Percentiles rank a stretch among this genome's conserved stretches.
Evolutionary conservation across 1,140 invertebrate genomes (phyloP).

Genomic region (Cryptotermes secundus): DNA sequence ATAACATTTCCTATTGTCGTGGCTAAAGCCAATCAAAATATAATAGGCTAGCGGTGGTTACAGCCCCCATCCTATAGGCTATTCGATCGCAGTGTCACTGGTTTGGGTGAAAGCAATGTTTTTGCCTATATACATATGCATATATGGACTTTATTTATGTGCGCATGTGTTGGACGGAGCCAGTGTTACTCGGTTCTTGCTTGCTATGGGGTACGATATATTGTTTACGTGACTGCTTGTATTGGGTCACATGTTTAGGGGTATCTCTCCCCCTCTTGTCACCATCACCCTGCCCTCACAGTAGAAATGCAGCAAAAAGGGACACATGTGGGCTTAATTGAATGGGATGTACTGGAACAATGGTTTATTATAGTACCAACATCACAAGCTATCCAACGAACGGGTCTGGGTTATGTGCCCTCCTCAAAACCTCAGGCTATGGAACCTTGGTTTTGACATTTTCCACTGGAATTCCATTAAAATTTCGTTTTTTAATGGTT

Average conservation of each 20-base stretch:
- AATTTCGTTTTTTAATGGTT: too few species aligned
- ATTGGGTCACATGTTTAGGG: not conserved
- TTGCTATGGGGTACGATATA: not conserved
- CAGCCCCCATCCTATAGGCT: not conserved
- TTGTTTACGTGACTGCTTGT: not conserved
- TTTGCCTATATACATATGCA: not conserved
- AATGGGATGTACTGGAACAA: constrained; percentile 5
- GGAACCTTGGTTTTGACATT: not conserved
- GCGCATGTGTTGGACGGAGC: not conserved
- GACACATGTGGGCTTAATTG: not conserved
- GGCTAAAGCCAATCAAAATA: not conserved
- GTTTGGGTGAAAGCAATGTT: not conserved
- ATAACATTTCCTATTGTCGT: constrained; percentile 5
- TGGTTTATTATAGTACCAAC: not conserved
- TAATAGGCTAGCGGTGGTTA: constrained; percentile 1
- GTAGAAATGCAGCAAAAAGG: not conserved
- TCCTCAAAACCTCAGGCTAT: not conserved
- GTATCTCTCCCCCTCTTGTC: not conserved
- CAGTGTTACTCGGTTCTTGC: not conserved
- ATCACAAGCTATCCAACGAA: not conserved
- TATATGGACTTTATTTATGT: constrained; percentile 4
- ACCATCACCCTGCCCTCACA: not conserved
- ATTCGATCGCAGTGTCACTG: not conserved
- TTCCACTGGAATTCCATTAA: not conserved
- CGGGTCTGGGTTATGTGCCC: not conserved